Evolutionary conservation across 2,113 vertebrate species (phyloP).

Genomic region (Burhinus oedicnemus): DNA sequence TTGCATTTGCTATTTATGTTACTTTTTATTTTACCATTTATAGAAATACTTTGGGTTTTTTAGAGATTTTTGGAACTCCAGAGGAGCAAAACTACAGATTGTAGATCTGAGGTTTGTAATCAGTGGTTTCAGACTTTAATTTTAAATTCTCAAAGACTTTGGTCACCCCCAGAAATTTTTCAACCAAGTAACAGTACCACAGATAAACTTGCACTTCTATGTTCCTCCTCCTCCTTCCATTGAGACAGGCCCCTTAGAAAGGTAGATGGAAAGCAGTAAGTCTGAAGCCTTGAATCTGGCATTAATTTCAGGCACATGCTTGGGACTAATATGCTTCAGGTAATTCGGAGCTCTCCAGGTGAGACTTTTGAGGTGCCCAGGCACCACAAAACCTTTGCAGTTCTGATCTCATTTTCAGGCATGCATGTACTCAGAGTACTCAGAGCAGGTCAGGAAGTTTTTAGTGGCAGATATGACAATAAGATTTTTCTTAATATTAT

Average conservation of each 20-base stretch:
- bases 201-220: background rate
- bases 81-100: background rate
- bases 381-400: background rate
- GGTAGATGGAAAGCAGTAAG: background rate
- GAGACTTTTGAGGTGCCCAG: background rate
- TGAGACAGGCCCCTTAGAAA: background rate
- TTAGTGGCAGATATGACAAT: background rate
- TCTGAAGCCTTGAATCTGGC: background rate
- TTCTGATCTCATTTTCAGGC: background rate
- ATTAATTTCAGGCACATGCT: background rate
- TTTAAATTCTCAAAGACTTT: background rate
- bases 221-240: background rate
- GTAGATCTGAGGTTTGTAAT: background rate
- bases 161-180: background rate
- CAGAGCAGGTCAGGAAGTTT: background rate
- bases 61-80: background rate
- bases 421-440: background rate
- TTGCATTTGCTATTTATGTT: background rate
- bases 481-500: background rate
- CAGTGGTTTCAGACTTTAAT: background rate
- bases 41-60: background rate
- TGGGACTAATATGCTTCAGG: background rate
- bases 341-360: background rate
- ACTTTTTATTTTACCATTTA: background rate
- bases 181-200: background rate